These are phyloP conservation scores for Camponotus floridanus DNA, from an alignment of 1,140 invertebrate species.

Conservation along the genomic window DNA sequence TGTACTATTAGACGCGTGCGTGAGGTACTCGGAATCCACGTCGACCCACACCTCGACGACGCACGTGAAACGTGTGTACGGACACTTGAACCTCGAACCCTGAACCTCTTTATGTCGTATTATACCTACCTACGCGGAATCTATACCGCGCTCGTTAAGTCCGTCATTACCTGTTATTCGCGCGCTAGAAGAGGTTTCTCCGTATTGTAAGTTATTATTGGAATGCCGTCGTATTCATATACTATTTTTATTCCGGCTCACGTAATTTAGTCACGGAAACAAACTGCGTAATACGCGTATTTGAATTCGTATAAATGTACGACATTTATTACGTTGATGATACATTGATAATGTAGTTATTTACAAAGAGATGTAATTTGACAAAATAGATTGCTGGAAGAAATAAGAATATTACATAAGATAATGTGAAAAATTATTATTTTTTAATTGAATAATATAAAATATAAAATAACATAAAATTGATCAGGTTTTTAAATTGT, in stretches of 20 bases:
- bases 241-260: slow-evolving; percentile 27
- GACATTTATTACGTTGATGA: not conserved
- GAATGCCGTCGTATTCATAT: slow-evolving; percentile 43
- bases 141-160: slow-evolving; percentile 52
- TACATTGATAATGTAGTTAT: not conserved
- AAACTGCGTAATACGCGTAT: slow-evolving; percentile 31
- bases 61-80: slow-evolving; percentile 64
- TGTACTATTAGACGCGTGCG: slow-evolving; percentile 71
- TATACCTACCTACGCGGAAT: slow-evolving; percentile 20
- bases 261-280: slow-evolving; percentile 14
- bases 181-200: slow-evolving; percentile 26
- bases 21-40: slow-evolving; percentile 54
- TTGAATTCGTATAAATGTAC: slow-evolving; percentile 32
- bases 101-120: slow-evolving; percentile 44
- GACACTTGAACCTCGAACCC: slow-evolving; percentile 74
- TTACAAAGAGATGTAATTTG: slow-evolving; percentile 13
- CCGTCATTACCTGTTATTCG: slow-evolving; percentile 58
- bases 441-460: not conserved
- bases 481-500: not conserved
- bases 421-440: not conserved
- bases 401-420: not conserved
- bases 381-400: not conserved
- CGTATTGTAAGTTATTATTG: slow-evolving; percentile 49
- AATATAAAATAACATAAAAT: not conserved
- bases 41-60: slow-evolving; percentile 47